phyloP scores from a whole-genome alignment of 2,797 vertebrate species.

The Melanotaenia pygmaea region DNA sequence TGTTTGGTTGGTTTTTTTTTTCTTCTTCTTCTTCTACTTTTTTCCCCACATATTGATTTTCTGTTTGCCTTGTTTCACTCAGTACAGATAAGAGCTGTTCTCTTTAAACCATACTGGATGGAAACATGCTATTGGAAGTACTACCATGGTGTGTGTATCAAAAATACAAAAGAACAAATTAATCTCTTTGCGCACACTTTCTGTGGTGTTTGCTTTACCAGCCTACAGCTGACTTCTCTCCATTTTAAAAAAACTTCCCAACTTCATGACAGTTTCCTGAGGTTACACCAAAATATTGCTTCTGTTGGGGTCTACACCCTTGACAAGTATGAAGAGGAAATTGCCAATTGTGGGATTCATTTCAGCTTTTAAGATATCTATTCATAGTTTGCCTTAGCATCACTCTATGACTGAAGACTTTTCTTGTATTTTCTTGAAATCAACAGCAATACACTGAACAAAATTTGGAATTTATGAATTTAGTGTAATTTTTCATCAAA shows the following conservation, averaged over 20 bases:
- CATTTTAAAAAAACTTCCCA: slow-evolving; percentile 58
- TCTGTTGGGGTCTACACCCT: slow-evolving; percentile 64
- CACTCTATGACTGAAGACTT: slow-evolving; percentile 16
- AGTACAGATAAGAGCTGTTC: neutral
- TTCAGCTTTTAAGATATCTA: slow-evolving; percentile 57
- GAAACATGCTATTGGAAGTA: neutral
- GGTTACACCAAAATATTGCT: slow-evolving; percentile 73
- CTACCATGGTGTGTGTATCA: neutral
- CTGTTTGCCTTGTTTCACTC: neutral
- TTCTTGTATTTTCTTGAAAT: neutral
- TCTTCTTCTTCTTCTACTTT: too few species aligned
- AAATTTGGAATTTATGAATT: neutral
- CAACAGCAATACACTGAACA: neutral
- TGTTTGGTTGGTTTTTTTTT: neutral
- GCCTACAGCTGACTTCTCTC: slow-evolving; percentile 45
- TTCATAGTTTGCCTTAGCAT: slow-evolving; percentile 46
- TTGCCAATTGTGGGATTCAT: slow-evolving; percentile 55
- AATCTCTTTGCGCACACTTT: slow-evolving; percentile 22
- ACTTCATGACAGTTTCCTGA: slow-evolving; percentile 66
- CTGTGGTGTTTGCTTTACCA: slow-evolving; percentile 44
- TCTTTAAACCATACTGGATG: neutral
- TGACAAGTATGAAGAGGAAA: slow-evolving; percentile 64
- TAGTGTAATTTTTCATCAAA: neutral
- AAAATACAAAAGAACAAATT: slow-evolving; percentile 14
- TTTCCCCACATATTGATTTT: neutral